Conservation (phyloP, 2,888 invertebrate genomes). For the Oxytorus armatus region DNA sequence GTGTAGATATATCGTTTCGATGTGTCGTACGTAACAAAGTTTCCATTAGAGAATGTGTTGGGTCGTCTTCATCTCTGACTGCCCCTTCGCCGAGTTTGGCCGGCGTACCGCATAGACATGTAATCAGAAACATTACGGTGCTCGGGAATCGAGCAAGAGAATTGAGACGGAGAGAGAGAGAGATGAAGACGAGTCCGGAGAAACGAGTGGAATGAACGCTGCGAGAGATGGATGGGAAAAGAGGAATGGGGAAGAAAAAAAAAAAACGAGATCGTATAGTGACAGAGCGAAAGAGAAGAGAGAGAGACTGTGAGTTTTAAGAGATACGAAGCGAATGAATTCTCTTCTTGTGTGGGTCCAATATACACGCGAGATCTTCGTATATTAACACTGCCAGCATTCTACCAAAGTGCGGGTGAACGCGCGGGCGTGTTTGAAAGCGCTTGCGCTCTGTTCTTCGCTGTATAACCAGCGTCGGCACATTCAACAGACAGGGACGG, state of each 20-base stretch:
- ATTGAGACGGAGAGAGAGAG: constrained; percentile 36
- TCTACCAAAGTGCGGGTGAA: background rate
- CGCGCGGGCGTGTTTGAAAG: constrained; percentile 35
- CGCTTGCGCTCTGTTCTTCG: constrained; percentile 51
- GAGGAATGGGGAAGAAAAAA: constrained; percentile 20
- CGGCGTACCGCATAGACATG: constrained; percentile 25
- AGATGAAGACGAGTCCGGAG: constrained; percentile 27
- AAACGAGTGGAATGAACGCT: background rate
- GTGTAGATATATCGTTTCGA: background rate
- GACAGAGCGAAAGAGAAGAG: constrained; percentile 33
- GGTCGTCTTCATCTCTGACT: background rate
- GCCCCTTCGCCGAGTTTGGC: background rate
- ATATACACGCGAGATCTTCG: constrained; percentile 4
- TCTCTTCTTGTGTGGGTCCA: background rate
- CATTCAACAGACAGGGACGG: constrained; percentile 53
- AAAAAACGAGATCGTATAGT: background rate
- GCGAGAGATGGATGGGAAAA: constrained; percentile 26
- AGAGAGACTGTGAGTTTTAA: constrained; percentile 20
- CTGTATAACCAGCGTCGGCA: constrained; percentile 19
- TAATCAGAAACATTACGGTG: constrained; percentile 14
- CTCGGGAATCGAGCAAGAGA: constrained; percentile 32
- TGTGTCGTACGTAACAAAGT: background rate
- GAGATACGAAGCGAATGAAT: constrained; percentile 30
- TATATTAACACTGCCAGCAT: constrained; percentile 7
- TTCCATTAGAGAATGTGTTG: background rate